These are phyloP conservation scores for Cryptophagus acutangulus DNA, from an alignment of 2,888 invertebrate genomes.

Conservation along the genomic window DNA sequence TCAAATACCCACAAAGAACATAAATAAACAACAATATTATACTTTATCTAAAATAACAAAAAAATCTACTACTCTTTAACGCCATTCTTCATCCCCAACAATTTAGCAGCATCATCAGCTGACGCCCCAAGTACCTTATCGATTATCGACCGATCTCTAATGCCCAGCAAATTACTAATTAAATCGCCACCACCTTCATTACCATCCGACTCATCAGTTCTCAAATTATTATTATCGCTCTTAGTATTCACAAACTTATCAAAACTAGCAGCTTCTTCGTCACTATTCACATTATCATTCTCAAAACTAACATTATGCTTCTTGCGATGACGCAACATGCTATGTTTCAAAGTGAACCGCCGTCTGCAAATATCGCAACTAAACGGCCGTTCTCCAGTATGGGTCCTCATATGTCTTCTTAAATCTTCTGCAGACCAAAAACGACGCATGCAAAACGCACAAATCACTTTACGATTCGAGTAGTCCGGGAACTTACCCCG, in stretches of 20 bases:
- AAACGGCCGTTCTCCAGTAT: constrained; percentile 88
- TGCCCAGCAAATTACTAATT: constrained; percentile 84
- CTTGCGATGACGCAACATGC: constrained; percentile 89
- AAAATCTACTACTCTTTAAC: constrained; percentile 30
- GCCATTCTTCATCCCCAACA: constrained; percentile 70
- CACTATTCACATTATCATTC: constrained; percentile 49
- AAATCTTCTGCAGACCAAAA: constrained; percentile 95
- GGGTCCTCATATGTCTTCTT: constrained; percentile 88
- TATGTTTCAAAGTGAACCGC: constrained; percentile 88
- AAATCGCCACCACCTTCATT: constrained; percentile 65
- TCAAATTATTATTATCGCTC: constrained; percentile 50
- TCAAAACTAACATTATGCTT: constrained; percentile 65
- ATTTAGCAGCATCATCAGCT: constrained; percentile 79
- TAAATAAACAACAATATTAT: constrained; percentile 8
- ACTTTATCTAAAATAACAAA: constrained; percentile 9
- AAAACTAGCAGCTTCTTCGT: constrained; percentile 40
- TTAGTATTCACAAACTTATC: constrained; percentile 26
- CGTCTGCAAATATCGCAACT: constrained; percentile 85
- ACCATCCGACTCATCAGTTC: constrained; percentile 48
- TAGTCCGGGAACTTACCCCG: constrained; percentile 81
- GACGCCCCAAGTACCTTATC: constrained; percentile 79
- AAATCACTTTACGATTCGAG: constrained; percentile 81
- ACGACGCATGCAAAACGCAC: constrained; percentile 87
- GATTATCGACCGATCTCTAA: constrained; percentile 78
- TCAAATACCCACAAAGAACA: constrained; percentile 1